Percentiles rank a stretch among this genome's conserved stretches.
Evolutionary conservation across 2,888 invertebrate species (phyloP).

Genomic region (Pristionchus maxplancki): DNA sequence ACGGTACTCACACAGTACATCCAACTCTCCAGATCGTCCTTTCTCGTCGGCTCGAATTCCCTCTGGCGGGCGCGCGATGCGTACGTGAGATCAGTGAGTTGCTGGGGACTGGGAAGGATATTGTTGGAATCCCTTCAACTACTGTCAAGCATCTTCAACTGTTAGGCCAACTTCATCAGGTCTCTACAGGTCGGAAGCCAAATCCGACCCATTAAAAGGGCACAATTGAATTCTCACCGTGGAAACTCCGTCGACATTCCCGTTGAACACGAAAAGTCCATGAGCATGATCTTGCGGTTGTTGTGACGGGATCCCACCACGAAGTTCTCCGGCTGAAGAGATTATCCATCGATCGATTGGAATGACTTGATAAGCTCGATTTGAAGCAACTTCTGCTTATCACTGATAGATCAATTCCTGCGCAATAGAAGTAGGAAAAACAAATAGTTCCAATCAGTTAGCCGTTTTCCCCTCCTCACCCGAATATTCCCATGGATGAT

Average conservation of each 20-base stretch:
- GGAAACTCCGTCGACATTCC: background rate
- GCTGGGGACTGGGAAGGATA: background rate
- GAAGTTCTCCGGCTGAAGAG: conserved; percentile 10
- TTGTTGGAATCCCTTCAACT: background rate
- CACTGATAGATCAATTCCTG: no score
- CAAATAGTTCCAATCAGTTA: no score
- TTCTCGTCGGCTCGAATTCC: conserved; percentile 19
- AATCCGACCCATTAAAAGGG: no score
- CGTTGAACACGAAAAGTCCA: background rate
- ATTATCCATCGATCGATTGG: background rate
- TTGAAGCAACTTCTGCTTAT: no score
- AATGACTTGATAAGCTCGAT: no score
- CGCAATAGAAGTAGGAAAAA: no score
- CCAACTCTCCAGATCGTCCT: conserved; percentile 38
- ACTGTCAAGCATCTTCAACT: background rate
- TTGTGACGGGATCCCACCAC: conserved; percentile 14
- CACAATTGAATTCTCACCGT: no score
- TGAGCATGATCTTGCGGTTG: conserved; percentile 36
- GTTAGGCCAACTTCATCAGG: no score
- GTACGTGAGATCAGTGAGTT: background rate
- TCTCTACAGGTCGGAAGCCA: no score
- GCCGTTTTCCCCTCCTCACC: no score
- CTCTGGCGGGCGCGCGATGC: conserved; percentile 7
- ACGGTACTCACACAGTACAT: conserved; percentile 17
- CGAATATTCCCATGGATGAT: conserved; percentile 29